Evolutionary conservation across 1,140 invertebrate species (phyloP).

Genomic region (Ostrea edulis): DNA sequence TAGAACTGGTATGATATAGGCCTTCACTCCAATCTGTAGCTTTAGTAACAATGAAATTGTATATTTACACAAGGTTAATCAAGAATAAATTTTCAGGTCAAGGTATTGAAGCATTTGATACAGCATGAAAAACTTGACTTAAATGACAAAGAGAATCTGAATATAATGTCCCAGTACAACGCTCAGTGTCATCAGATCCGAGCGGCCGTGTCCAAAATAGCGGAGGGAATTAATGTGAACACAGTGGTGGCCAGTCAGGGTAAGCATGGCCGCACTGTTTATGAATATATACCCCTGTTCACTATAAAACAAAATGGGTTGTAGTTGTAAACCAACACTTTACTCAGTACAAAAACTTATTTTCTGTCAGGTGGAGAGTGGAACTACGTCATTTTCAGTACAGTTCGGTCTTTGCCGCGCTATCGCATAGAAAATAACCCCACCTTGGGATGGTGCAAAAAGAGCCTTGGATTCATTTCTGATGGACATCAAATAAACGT

Average conservation of each 20-base stretch:
- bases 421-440: conserved; percentile 69
- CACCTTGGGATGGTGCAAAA: conserved; percentile 68
- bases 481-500: conserved; percentile 75
- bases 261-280: neutral
- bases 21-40: conserved; percentile 68
- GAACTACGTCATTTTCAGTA: conserved; percentile 73
- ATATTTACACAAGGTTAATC: too few species aligned
- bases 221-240: conserved; percentile 56
- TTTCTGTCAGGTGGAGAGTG: conserved; percentile 67
- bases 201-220: conserved; percentile 44
- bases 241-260: conserved; percentile 69
- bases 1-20: neutral
- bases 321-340: too few species aligned
- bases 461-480: conserved; percentile 74
- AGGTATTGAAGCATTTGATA: conserved; percentile 58
- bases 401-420: conserved; percentile 66
- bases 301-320: too few species aligned
- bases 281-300: too few species aligned
- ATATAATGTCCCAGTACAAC: conserved; percentile 66
- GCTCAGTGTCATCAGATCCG: conserved; percentile 59
- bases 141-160: conserved; percentile 44
- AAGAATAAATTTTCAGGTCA: conserved; percentile 31
- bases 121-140: conserved; percentile 44
- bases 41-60: too few species aligned
- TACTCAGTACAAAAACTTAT: too few species aligned